Conservation (phyloP, 1,140 invertebrate genomes). For the Brachionus angularis region DNA sequence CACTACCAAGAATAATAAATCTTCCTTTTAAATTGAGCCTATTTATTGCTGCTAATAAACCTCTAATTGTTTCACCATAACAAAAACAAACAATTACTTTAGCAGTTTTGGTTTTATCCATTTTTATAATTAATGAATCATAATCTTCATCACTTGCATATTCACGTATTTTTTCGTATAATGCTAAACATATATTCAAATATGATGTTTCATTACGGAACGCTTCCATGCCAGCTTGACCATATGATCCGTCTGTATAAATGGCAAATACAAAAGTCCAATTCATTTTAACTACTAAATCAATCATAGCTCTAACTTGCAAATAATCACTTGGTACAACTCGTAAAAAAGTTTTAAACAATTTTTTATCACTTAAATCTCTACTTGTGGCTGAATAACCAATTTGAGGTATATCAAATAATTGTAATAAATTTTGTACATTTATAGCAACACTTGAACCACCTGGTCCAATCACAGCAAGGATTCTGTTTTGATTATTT, state of each 20-base stretch:
- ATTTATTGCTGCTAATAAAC: constrained; percentile 66
- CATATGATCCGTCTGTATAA: constrained; percentile 65
- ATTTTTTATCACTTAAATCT: constrained; percentile 71
- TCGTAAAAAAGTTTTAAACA: constrained; percentile 73
- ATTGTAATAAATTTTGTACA: constrained; percentile 75
- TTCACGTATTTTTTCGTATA: constrained; percentile 34
- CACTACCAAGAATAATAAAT: constrained; percentile 70
- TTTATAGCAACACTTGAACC: constrained; percentile 67
- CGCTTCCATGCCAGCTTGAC: constrained; percentile 38
- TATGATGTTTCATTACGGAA: constrained; percentile 46
- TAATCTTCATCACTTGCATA: constrained; percentile 33
- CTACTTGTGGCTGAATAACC: constrained; percentile 74
- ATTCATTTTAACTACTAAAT: constrained; percentile 68
- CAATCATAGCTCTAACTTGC: constrained; percentile 72
- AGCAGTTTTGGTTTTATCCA: constrained; percentile 55
- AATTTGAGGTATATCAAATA: constrained; percentile 75
- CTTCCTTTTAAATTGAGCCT: constrained; percentile 64
- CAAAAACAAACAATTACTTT: constrained; percentile 77
- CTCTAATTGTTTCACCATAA: constrained; percentile 62
- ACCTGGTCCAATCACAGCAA: constrained; percentile 69
- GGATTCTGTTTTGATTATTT: constrained; percentile 59
- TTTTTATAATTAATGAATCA: not conserved
- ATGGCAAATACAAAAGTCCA: constrained; percentile 81
- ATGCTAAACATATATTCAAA: constrained; percentile 45
- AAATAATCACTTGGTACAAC: constrained; percentile 76